Evolutionary conservation across 2,888 invertebrate species (phyloP).

Genomic region (Caenorhabditis parvicauda): DNA sequence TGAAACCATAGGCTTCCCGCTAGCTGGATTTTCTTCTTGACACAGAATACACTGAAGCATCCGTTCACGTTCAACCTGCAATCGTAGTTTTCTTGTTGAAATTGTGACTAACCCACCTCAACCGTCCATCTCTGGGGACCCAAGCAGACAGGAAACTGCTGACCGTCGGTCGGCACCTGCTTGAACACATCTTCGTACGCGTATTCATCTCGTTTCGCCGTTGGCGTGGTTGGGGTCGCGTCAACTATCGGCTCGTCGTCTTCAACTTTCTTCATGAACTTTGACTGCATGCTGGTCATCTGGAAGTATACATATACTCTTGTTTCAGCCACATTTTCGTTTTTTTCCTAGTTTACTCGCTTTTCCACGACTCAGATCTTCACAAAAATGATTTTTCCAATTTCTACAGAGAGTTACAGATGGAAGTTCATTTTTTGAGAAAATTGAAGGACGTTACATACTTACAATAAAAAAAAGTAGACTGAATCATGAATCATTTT

Average conservation of each 20-base stretch:
- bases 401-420: too few relatives aligned
- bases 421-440: too few relatives aligned
- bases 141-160: constrained; percentile 50
- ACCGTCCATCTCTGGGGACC: constrained; percentile 36
- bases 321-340: too few relatives aligned
- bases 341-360: too few relatives aligned
- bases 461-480: too few relatives aligned
- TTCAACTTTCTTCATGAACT: constrained; percentile 29
- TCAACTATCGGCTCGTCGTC: constrained; percentile 21
- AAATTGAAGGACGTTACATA: too few relatives aligned
- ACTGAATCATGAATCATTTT: too few relatives aligned
- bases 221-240: not conserved
- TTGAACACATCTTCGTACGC: constrained; percentile 28
- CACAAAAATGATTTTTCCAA: too few relatives aligned
- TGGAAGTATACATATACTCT: too few relatives aligned
- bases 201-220: not conserved
- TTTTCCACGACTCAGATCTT: too few relatives aligned
- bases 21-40: constrained; percentile 51
- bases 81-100: not conserved
- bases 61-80: constrained; percentile 21
- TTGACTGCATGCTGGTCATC: constrained; percentile 34
- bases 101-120: constrained; percentile 7
- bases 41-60: constrained; percentile 57
- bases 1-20: constrained; percentile 51
- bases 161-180: constrained; percentile 15